These are phyloP conservation scores for Sciaenops ocellatus DNA, from an alignment of 2,797 vertebrate genomes.

Conservation along the genomic window DNA sequence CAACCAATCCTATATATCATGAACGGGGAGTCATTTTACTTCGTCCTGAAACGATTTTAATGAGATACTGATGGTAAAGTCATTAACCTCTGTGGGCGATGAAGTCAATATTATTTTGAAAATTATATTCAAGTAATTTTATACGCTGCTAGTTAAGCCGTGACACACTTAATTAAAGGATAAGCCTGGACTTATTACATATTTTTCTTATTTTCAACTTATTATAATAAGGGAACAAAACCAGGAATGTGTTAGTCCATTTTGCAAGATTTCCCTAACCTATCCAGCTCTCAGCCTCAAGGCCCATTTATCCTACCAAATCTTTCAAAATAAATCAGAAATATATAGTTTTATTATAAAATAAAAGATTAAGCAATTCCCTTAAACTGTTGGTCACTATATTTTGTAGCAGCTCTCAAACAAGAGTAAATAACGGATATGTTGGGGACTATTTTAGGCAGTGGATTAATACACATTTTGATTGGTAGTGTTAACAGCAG, in stretches of 20 bases:
- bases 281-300: neutral
- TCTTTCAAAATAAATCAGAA: neutral
- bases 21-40: conserved; percentile 23
- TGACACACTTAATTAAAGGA: conserved; percentile 37
- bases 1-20: conserved; percentile 6
- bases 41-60: conserved; percentile 18
- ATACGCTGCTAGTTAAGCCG: conserved; percentile 29
- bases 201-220: conserved; percentile 4
- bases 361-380: neutral
- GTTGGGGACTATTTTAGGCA: conserved; percentile 3
- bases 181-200: conserved; percentile 27
- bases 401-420: neutral
- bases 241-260: neutral
- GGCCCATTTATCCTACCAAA: neutral
- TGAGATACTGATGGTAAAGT: conserved; percentile 40
- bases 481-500: neutral
- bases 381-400: neutral
- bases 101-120: conserved; percentile 43
- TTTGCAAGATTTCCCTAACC: neutral
- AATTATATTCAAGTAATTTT: conserved; percentile 32
- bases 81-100: conserved; percentile 37
- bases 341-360: neutral
- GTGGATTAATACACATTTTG: conserved; percentile 9
- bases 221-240: conserved; percentile 7
- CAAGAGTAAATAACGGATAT: neutral